A percentile compares a stretch with the other conserved stretches of the same genome.
Conservation (phyloP, 2,797 vertebrate genomes). For the Anolis apletophallus region DNA sequence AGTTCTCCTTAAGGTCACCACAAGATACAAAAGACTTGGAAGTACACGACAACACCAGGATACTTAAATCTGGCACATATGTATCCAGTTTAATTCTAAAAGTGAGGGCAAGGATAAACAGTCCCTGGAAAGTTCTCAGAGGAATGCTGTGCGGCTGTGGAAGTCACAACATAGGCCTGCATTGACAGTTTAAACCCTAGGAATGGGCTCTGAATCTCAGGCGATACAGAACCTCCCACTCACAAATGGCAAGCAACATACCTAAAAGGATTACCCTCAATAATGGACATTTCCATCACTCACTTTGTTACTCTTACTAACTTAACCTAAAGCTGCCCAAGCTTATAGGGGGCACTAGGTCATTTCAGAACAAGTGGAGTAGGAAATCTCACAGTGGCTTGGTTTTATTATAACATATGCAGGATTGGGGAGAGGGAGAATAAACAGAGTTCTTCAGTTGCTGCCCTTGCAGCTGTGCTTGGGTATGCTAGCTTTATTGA, state of each 20-base stretch:
- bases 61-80: not conserved
- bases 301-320: conserved; percentile 21
- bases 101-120: not conserved
- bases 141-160: not conserved
- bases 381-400: not conserved
- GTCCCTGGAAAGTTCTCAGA: not conserved
- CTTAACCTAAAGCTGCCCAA: conserved; percentile 20
- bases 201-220: conserved; percentile 15
- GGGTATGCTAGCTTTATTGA: conserved; percentile 36
- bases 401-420: not conserved
- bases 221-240: not conserved
- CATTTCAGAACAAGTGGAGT: not conserved
- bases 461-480: conserved; percentile 9
- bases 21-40: too few relatives aligned
- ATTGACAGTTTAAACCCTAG: conserved; percentile 3
- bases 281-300: conserved; percentile 19
- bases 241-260: not conserved
- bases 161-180: not conserved
- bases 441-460: conserved; percentile 27
- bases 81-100: not conserved
- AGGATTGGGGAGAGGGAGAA: not conserved
- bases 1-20: too few relatives aligned
- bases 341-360: conserved; percentile 6
- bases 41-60: too few relatives aligned
- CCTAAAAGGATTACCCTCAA: conserved; percentile 3